Conservation (phyloP, 2,888 invertebrate species). For the Tenthredo amoena region DNA sequence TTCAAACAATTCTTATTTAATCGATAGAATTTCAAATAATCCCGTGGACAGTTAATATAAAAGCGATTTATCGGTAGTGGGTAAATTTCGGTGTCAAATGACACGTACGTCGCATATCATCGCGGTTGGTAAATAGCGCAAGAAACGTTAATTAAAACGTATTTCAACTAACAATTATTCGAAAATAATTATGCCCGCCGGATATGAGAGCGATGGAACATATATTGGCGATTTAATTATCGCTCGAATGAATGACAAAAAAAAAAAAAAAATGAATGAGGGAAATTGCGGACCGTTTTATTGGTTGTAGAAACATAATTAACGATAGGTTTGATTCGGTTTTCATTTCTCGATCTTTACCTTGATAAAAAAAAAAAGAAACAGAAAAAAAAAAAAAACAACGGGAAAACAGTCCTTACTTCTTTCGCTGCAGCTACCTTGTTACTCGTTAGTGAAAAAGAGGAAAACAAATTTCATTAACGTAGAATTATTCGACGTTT, state of each 20-base stretch:
- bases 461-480: constrained; percentile 35
- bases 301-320: neutral
- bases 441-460: neutral
- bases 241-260: neutral
- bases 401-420: neutral
- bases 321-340: neutral
- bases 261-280: neutral
- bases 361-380: neutral
- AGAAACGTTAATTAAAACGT: neutral
- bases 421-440: neutral
- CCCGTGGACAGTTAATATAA: neutral
- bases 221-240: neutral
- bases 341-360: neutral
- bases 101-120: neutral
- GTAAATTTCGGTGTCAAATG: neutral
- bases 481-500: constrained; percentile 30
- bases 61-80: neutral
- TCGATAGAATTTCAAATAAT: constrained; percentile 14
- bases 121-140: neutral
- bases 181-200: neutral
- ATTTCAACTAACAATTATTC: neutral
- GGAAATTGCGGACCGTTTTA: neutral
- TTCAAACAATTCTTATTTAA: constrained; percentile 26
- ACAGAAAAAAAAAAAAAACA: neutral
- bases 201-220: neutral